Conservation (phyloP, 2,113 vertebrate genomes). For the Laticauda colubrina region DNA sequence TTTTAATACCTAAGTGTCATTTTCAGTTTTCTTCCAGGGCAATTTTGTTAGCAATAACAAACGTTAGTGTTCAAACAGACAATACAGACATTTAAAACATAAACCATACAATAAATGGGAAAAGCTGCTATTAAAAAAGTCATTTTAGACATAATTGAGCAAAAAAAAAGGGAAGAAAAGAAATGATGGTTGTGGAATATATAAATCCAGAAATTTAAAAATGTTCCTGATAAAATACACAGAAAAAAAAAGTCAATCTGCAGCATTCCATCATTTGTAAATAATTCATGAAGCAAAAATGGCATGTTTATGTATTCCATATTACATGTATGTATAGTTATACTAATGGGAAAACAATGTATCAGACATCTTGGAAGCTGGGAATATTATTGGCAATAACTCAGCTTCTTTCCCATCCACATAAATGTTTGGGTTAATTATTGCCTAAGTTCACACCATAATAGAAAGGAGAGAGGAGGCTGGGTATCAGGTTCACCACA, state of each 20-base stretch:
- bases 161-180: neutral
- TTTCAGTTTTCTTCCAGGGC: neutral
- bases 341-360: neutral
- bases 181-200: neutral
- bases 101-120: neutral
- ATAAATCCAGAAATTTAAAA: neutral
- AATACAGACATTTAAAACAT: neutral
- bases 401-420: neutral
- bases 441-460: neutral
- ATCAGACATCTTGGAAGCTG: neutral
- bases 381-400: neutral
- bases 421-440: neutral
- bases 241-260: neutral
- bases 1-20: constrained; percentile 1
- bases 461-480: neutral
- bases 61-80: neutral
- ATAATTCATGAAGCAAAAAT: neutral
- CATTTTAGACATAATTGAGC: neutral
- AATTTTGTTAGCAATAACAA: neutral
- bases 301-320: neutral
- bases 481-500: neutral
- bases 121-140: neutral
- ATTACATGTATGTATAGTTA: neutral
- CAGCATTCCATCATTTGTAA: neutral
- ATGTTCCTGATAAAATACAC: neutral